Conservation (phyloP, 2,797 vertebrate species). For the Artibeus lituratus region DNA sequence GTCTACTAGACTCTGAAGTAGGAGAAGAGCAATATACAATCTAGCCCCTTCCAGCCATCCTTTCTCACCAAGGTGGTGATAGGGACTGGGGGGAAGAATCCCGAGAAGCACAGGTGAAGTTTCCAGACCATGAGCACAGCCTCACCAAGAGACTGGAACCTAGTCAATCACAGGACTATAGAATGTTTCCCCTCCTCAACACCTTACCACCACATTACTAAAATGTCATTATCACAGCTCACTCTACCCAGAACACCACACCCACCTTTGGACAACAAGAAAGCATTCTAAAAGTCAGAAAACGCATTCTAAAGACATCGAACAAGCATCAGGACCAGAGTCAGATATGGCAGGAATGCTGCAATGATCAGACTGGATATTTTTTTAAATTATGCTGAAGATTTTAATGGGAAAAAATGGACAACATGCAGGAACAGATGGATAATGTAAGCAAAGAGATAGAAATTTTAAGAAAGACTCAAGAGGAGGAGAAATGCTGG, state of each 20-base stretch:
- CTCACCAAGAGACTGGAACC: neutral
- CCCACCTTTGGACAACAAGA: neutral
- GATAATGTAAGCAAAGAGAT: neutral
- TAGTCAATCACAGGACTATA: too few species aligned
- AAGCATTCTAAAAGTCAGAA: neutral
- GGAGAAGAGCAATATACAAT: neutral
- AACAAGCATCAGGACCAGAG: neutral
- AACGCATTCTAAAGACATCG: neutral
- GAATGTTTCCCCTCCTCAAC: neutral
- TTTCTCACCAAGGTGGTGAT: neutral
- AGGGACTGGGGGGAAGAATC: neutral
- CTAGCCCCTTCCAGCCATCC: neutral
- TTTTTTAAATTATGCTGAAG: neutral
- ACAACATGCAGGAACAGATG: neutral
- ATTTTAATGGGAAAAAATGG: neutral
- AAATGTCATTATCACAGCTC: neutral
- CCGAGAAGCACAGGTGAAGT: neutral
- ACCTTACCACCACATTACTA: neutral
- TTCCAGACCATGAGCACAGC: neutral
- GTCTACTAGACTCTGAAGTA: neutral
- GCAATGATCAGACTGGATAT: neutral
- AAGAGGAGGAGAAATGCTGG: neutral
- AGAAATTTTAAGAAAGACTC: neutral
- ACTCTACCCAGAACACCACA: neutral
- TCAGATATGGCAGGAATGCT: neutral